Percentiles rank a stretch among this genome's conserved stretches.
Evolutionary conservation across 2,113 vertebrate genomes (phyloP).

Genomic region (Pachycephala philippinensis): DNA sequence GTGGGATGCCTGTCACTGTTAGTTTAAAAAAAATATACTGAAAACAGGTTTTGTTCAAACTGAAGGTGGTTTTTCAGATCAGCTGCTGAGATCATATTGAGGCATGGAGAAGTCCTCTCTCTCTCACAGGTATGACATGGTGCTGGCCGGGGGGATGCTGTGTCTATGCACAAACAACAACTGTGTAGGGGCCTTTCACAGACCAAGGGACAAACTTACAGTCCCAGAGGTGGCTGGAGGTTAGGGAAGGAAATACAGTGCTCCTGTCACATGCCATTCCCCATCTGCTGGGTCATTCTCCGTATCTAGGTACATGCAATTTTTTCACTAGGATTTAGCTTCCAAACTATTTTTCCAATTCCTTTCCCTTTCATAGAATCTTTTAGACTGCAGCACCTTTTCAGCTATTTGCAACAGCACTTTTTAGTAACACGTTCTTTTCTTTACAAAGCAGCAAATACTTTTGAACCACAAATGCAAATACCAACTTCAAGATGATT

Average conservation of each 20-base stretch:
- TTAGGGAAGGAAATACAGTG: background rate
- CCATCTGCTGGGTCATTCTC: background rate
- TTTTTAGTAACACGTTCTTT: background rate
- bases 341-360: background rate
- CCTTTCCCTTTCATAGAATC: background rate
- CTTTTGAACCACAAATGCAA: background rate
- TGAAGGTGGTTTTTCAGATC: background rate
- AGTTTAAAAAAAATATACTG: background rate
- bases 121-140: fast-evolving
- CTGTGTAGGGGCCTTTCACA: fast-evolving
- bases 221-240: background rate
- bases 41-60: background rate
- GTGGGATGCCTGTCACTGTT: background rate
- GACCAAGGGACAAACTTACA: background rate
- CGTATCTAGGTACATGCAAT: background rate
- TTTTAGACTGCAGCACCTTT: background rate
- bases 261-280: background rate
- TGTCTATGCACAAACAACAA: background rate
- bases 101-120: background rate
- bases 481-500: background rate
- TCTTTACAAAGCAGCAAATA: background rate
- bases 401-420: background rate
- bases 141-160: fast-evolving
- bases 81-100: background rate
- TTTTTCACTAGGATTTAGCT: background rate